Conservation (phyloP, 2,113 vertebrate genomes). For the Eidolon helvum region DNA sequence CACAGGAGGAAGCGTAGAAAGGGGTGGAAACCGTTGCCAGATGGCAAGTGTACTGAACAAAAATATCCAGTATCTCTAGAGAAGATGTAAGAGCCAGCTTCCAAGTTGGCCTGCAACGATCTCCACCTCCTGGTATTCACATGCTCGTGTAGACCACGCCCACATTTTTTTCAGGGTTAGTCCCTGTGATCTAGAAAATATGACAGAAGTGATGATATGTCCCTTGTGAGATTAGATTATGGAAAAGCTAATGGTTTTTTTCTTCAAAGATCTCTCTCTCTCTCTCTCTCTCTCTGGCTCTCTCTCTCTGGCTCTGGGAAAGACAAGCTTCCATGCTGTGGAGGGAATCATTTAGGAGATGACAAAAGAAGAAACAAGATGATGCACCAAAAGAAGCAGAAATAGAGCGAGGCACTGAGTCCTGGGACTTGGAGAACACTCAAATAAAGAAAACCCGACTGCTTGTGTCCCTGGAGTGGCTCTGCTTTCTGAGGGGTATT, state of each 20-base stretch:
- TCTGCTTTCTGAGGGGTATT: background rate
- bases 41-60: background rate
- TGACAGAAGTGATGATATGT: background rate
- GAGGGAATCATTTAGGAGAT: background rate
- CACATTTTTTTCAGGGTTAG: background rate
- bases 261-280: background rate
- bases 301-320: background rate
- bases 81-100: background rate
- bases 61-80: background rate
- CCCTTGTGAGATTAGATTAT: background rate
- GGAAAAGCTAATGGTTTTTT: background rate
- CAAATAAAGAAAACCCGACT: background rate
- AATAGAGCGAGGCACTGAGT: background rate
- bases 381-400: background rate
- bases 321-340: background rate
- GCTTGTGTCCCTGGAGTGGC: background rate
- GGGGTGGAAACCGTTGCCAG: background rate
- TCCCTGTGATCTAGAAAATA: background rate
- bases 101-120: fast-evolving
- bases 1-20: background rate
- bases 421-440: background rate
- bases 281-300: background rate
- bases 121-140: background rate
- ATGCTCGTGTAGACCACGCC: background rate
- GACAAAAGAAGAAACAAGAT: background rate